Conservation (phyloP, 1,140 invertebrate genomes). For the Microplitis demolitor region DNA sequence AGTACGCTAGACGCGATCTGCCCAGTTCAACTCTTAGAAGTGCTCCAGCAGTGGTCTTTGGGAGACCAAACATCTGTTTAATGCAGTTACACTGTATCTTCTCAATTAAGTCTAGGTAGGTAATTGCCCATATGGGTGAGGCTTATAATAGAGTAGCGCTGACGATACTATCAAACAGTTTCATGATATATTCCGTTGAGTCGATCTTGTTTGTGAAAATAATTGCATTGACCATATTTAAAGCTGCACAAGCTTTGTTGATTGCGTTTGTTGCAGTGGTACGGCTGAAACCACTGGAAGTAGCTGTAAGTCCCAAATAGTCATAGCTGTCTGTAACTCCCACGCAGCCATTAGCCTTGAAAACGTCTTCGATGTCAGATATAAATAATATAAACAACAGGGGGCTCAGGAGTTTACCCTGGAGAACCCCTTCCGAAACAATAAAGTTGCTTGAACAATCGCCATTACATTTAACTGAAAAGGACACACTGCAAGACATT, state of each 20-base stretch:
- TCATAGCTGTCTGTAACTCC: slow-evolving; percentile 1
- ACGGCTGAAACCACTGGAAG: background rate
- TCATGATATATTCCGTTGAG: background rate
- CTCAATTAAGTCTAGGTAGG: background rate
- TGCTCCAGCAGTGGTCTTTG: background rate
- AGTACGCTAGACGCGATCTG: background rate
- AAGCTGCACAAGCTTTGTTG: background rate
- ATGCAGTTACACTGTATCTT: background rate
- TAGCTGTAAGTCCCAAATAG: background rate
- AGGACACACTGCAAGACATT: too few species aligned
- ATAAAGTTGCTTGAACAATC: too few species aligned
- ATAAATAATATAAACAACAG: slow-evolving; percentile 28
- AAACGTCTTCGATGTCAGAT: slow-evolving; percentile 26
- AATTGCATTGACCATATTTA: background rate
- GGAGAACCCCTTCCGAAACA: slow-evolving; percentile 23
- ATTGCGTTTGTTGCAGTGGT: background rate
- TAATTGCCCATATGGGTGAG: background rate
- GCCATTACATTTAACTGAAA: too few species aligned
- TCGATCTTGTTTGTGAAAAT: background rate
- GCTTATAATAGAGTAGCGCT: background rate
- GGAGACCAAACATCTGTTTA: background rate
- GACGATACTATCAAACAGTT: background rate
- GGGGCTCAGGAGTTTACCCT: slow-evolving; percentile 26
- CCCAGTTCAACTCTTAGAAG: background rate
- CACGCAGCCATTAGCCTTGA: slow-evolving; percentile 5